Conservation (phyloP, 2,113 vertebrate species). For the Tachuris rubrigastra region DNA sequence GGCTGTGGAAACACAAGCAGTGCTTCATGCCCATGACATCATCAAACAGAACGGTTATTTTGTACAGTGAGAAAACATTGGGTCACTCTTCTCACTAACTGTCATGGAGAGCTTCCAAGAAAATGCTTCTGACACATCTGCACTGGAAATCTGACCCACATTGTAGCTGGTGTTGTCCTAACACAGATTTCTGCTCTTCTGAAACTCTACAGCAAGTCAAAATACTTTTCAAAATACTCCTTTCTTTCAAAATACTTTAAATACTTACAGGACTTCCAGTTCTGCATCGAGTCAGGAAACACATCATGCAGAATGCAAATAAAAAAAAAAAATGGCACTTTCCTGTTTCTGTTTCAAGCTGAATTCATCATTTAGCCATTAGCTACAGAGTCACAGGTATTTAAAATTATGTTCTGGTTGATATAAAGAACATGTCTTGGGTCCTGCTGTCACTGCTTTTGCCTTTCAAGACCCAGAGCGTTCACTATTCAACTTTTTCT, state of each 20-base stretch:
- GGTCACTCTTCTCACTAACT: constrained; percentile 21
- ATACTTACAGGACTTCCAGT: not conserved
- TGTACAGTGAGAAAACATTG: constrained; percentile 4
- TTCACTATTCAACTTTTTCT: not conserved
- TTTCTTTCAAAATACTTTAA: not conserved
- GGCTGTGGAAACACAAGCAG: not conserved
- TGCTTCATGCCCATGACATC: constrained; percentile 3
- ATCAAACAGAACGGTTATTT: not conserved
- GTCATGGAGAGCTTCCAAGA: constrained; percentile 20
- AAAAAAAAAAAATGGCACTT: not conserved
- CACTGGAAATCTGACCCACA: constrained; percentile 6
- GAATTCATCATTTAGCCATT: not conserved
- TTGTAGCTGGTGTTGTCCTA: not conserved
- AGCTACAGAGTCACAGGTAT: not conserved
- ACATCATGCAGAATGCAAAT: not conserved
- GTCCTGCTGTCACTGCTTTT: not conserved
- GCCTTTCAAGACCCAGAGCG: not conserved
- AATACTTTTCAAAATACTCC: not conserved
- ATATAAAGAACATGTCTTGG: not conserved
- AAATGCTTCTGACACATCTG: constrained; percentile 22
- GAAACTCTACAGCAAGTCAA: not conserved
- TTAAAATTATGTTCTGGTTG: not conserved
- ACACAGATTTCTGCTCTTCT: not conserved
- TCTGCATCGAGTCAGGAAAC: not conserved
- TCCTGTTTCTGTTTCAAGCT: not conserved